These are phyloP conservation scores for Phaetusa simplex DNA, from an alignment of 2,113 vertebrate species.

Conservation along the genomic window DNA sequence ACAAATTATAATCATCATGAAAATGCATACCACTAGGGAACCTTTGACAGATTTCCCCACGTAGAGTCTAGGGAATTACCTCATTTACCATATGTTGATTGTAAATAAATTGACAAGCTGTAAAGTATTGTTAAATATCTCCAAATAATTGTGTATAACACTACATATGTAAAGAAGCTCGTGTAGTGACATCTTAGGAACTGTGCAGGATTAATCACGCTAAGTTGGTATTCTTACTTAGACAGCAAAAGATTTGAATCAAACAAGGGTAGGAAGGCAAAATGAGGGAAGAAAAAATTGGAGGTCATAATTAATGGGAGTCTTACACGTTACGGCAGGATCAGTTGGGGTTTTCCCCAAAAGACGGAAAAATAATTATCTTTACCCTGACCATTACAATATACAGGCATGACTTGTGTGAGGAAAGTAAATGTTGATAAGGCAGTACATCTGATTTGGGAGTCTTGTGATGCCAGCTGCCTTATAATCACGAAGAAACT, in stretches of 20 bases:
- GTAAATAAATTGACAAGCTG: not conserved
- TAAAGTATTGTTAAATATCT: not conserved
- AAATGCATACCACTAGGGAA: not conserved
- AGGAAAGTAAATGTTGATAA: not conserved
- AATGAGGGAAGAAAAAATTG: not conserved
- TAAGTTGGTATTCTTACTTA: not conserved
- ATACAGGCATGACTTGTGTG: not conserved
- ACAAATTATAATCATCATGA: not conserved
- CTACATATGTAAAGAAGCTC: not conserved
- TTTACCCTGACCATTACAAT: not conserved
- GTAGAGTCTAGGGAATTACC: not conserved
- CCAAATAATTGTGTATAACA: not conserved
- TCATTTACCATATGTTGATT: not conserved
- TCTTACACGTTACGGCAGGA: not conserved
- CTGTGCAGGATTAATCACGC: rapidly evolving
- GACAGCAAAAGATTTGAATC: not conserved
- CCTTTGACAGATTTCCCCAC: not conserved
- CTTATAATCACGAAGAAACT: not conserved
- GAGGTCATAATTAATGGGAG: not conserved
- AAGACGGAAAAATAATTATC: not conserved
- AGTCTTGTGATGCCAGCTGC: not conserved
- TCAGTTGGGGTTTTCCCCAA: not conserved
- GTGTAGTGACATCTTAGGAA: not conserved
- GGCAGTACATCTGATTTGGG: not conserved
- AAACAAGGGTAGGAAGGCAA: not conserved